Evolutionary conservation across 1,140 invertebrate species (phyloP), one percentile per base, ranked within the genome.

Genomic region (Sesamia nonagrioides): DNA sequence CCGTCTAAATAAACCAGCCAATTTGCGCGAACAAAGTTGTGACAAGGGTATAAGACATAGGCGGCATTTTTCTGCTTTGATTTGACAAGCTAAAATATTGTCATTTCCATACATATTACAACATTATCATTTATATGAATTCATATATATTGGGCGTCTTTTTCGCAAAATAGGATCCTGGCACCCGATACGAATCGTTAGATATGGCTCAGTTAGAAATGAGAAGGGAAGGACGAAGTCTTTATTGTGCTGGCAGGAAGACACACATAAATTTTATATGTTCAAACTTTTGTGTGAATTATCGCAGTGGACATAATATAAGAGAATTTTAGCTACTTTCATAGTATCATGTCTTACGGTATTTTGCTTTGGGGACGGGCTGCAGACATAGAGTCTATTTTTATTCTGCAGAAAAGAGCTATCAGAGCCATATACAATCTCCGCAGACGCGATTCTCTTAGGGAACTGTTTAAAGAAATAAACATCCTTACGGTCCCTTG

Each of bases 121-220:
- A 60, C 13, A 73, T 74, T 74, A 74, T 48, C 71, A 60, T 74
- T 74, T 74, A 74, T 74, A 60, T 74, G 18, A 40, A 74, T 74
- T 74, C 68, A 17, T 48, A 50, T 48, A 69, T 52, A 71, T 45
- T 42, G 54, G 18, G 18, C 8, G 35, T 40, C 9, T 71, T 74
- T 74, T 58, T 60, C 54, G 18, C 18, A 21, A 60, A 74, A 74
- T 74, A 58, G 54, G 54, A 9, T 45, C 18, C 11, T 40, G n/a
- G 71, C 45, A 45, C 52, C 40, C 52, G 71, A 74, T 42, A 60
- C 37, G 40, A 45, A 21, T 42, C 71, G 68, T 71, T 74, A 74
- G 45, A 45, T 50, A 45, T n/a, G 45, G 13, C 54, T 60, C 37
- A 35, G 50, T 54, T 21, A 33, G 50, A 27, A 74, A 15, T 54